These are phyloP conservation scores for Natator depressus DNA, from an alignment of 2,113 vertebrate genomes.

Conservation along the genomic window DNA sequence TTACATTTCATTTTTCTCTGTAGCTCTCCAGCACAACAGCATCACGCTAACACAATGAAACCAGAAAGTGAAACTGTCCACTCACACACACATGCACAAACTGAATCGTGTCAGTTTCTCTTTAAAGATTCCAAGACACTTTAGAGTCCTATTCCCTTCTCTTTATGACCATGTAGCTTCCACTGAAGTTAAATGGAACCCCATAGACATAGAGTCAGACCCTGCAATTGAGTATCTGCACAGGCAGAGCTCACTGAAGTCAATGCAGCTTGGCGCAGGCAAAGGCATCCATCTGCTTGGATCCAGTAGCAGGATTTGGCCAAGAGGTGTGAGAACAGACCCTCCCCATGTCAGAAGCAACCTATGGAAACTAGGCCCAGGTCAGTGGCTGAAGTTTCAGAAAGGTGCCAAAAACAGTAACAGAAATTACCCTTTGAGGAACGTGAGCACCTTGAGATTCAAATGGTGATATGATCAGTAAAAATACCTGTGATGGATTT, in stretches of 20 bases:
- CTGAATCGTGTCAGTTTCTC: neutral
- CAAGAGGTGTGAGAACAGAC: neutral
- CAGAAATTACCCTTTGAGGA: neutral
- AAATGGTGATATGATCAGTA: neutral
- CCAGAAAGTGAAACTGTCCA: rapidly evolving
- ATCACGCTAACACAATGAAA: neutral
- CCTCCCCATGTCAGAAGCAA: neutral
- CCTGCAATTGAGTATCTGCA: neutral
- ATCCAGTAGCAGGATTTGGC: neutral
- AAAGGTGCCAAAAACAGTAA: neutral
- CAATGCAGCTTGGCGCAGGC: neutral
- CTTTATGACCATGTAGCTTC: neutral
- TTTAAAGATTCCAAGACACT: neutral
- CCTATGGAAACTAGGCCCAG: neutral
- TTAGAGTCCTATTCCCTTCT: neutral
- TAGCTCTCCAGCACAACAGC: neutral
- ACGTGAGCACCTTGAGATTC: neutral
- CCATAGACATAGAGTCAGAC: neutral
- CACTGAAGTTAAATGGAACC: neutral
- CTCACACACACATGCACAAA: neutral
- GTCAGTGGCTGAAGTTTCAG: neutral
- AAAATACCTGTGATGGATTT: neutral
- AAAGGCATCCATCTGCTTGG: neutral
- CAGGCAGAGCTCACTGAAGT: neutral
- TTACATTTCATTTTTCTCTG: neutral